These are phyloP conservation scores for Elgaria multicarinata DNA, from an alignment of 2,113 vertebrate species.

Conservation along the genomic window DNA sequence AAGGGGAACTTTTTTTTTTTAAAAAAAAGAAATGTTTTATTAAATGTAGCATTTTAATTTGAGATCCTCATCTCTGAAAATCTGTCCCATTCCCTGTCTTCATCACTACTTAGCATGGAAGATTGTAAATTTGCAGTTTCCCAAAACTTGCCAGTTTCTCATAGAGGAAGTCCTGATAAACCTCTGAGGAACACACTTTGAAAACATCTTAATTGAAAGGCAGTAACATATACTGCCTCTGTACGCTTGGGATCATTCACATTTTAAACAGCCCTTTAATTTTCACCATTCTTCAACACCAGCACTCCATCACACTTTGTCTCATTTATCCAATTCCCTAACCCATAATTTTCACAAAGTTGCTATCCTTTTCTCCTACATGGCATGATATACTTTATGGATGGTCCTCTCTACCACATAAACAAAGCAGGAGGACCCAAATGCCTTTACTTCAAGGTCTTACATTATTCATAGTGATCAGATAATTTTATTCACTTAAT, in stretches of 20 bases:
- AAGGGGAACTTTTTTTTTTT: not conserved
- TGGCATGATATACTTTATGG: not conserved
- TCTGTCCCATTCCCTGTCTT: not conserved
- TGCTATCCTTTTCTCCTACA: not conserved
- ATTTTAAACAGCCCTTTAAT: no score
- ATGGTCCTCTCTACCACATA: no score
- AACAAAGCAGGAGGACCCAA: not conserved
- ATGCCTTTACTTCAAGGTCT: not conserved
- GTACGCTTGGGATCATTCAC: no score
- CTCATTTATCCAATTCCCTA: no score
- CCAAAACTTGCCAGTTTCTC: not conserved
- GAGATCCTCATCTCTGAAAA: not conserved
- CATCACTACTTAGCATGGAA: no score
- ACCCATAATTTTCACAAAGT: constrained; percentile 1
- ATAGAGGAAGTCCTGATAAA: not conserved
- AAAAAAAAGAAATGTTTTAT: no score
- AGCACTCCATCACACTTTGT: no score
- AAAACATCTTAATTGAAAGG: no score
- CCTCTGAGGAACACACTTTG: not conserved
- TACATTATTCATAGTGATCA: not conserved
- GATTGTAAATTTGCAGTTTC: not conserved
- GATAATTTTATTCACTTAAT: not conserved
- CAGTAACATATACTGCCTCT: no score
- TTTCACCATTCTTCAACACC: no score
- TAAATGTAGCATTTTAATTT: not conserved